A percentile compares a stretch with the other conserved stretches of the same genome.
These are phyloP conservation scores for Calosoma granatense DNA, from an alignment of 1,140 invertebrate species.

Conservation along the genomic window DNA sequence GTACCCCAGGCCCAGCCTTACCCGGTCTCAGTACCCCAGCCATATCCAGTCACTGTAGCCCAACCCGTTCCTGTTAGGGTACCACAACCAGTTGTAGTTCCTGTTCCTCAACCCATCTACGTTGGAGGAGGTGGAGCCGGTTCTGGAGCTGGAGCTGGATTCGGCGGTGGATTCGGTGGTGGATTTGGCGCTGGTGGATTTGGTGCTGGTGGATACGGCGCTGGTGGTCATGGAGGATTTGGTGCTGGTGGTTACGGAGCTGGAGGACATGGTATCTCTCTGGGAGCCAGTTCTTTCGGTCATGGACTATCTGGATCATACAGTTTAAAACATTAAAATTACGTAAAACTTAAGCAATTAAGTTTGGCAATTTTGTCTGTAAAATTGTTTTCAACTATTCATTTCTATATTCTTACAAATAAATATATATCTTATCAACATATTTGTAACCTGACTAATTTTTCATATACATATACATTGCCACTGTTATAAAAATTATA, in stretches of 20 bases:
- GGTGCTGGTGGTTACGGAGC: neutral
- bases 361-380: no score
- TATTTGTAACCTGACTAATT: no score
- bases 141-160: conserved; percentile 11
- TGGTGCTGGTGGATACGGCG: conserved; percentile 10
- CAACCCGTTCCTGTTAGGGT: conserved; percentile 25
- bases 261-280: conserved; percentile 12
- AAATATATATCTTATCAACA: no score
- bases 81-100: conserved; percentile 35
- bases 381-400: no score
- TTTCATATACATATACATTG: no score
- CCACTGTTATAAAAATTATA: no score
- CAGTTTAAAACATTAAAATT: no score
- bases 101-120: conserved; percentile 41
- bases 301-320: no score
- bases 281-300: conserved; percentile 4
- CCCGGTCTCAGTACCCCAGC: conserved; percentile 18
- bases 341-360: no score
- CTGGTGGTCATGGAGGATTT: conserved; percentile 12
- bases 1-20: conserved; percentile 17
- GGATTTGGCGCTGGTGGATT: conserved; percentile 19
- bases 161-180: conserved; percentile 16
- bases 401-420: no score
- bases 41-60: conserved; percentile 23
- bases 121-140: conserved; percentile 25